Base-by-base conservation (phyloP, 1,140 invertebrate species). In the Callitettix versicolor region DNA sequence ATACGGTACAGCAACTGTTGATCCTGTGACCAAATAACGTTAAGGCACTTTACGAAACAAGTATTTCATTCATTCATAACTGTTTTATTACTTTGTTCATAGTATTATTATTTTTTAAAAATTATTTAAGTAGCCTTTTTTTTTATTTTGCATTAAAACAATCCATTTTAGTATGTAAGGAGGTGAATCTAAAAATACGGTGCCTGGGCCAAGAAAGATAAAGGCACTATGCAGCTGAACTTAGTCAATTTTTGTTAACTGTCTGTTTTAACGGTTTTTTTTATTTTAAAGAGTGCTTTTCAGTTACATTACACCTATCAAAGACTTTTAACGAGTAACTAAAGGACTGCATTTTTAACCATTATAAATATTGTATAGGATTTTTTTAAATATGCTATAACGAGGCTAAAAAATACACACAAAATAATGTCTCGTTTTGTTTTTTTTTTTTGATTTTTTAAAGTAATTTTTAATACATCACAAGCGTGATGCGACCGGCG, bases 21-120 rank as follows among this genome's bases (percentile, higher is more conserved):
- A 48, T 55, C 53, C 54, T 55, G 54, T 55, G 54, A 55, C 54
- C 54, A 55, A 55, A 55, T 55, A 55, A 55, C 44, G 40, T 47
- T 55, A 48, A 49, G 44, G 50, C 50, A 53, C 50, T 53, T 53
- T 38, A 15, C 18, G 41, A 42, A 30, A 30, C 3, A 30, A 30
- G 26, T 9, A 30, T 30, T 30, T 30, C 26, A 30, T 30, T 9
- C 26, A 9, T 30, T 4, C 26, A 9, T 4, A 30, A 30, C 3
- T 30, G 9, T 30, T 30, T 9, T 30, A 3, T 4, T 30, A 4
- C 9, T 30, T 30, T 30, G 3, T 9, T 9, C 26, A 9, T 18
- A 21, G 40, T 34, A 42, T 24, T 53, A 21, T 15, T 53, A 24
- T 42, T 42, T 7, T 18, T 33, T 53, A 53, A n/a, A n/a, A n/a